phyloP scores from a whole-genome alignment of 2,797 vertebrate genomes.

The Pseudochirops corinnae region DNA sequence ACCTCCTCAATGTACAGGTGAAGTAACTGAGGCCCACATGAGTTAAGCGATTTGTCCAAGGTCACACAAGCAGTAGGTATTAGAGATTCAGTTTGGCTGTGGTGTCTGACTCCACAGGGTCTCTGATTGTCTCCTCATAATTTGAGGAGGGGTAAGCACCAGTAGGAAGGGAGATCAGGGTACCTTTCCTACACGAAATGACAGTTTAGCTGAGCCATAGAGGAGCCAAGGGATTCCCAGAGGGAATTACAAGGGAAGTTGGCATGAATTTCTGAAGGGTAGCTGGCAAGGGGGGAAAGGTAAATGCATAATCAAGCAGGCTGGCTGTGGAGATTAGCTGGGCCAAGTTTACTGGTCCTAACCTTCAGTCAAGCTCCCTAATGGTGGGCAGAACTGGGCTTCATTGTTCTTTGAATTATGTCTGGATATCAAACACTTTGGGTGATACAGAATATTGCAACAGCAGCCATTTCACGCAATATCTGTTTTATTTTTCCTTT shows the following conservation, averaged over 20 bases:
- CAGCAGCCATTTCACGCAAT: background rate
- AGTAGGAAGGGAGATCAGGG: background rate
- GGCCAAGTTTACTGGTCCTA: background rate
- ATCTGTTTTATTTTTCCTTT: background rate
- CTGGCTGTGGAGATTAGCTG: background rate
- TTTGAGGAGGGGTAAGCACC: background rate
- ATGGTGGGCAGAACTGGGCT: background rate
- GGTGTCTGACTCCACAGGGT: background rate
- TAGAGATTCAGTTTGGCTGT: background rate
- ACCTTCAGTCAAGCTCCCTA: background rate
- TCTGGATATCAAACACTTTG: slow-evolving; percentile 17
- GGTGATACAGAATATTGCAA: background rate
- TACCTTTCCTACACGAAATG: background rate
- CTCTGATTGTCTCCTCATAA: background rate
- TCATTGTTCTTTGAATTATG: background rate
- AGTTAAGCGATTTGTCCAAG: background rate
- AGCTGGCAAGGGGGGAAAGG: background rate
- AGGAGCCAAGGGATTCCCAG: background rate
- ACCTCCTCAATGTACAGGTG: background rate
- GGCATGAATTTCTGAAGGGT: background rate
- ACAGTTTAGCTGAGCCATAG: background rate
- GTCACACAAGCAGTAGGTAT: background rate
- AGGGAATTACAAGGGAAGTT: background rate
- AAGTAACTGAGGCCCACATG: background rate
- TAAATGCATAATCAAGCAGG: background rate